Conservation (phyloP, 1,140 invertebrate genomes). For the Aphis craccivora region DNA sequence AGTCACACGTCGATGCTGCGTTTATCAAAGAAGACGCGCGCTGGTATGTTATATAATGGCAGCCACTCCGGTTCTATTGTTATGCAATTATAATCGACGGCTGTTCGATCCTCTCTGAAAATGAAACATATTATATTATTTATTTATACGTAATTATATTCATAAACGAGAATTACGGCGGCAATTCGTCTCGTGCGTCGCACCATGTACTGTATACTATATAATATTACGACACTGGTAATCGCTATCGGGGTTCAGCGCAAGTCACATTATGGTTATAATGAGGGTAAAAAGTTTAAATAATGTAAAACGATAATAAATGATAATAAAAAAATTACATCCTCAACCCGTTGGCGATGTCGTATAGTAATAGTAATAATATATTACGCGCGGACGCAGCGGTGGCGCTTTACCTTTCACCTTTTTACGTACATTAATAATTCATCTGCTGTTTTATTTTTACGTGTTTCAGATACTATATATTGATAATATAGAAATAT, state of each 20-base stretch:
- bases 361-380: neutral
- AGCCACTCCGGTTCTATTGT: neutral
- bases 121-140: neutral
- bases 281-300: neutral
- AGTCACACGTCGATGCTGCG: neutral
- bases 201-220: neutral
- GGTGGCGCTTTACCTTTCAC: conserved; percentile 34
- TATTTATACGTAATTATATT: neutral
- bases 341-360: neutral
- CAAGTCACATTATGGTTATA: neutral
- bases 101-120: neutral
- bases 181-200: neutral
- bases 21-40: neutral
- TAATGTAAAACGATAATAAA: neutral
- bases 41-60: neutral
- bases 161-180: neutral
- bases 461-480: conserved; percentile 43
- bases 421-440: neutral
- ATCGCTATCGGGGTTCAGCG: neutral
- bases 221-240: neutral
- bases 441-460: neutral
- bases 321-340: neutral
- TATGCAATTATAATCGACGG: conserved; percentile 3
- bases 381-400: neutral
- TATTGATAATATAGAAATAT: conserved; percentile 12